Base-by-base conservation (phyloP, 2,888 invertebrate species). In the Cynaeus angustus region DNA sequence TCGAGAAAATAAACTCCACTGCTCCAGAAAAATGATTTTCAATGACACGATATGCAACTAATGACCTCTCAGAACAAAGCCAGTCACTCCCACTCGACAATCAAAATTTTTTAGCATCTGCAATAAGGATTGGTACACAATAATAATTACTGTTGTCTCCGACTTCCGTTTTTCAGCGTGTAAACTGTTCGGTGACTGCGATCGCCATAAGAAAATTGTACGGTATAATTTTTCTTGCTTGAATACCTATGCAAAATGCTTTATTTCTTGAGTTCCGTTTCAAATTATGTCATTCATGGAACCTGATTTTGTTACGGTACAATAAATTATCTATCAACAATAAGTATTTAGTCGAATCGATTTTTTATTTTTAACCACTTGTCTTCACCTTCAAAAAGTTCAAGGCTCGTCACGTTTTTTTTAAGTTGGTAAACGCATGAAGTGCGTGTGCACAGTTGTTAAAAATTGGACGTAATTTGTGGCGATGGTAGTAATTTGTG, bases 141-240 rank as follows among this genome's bases (percentile, higher is more conserved):
- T 9, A 46, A 14, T 46, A 46, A 46, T 21, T 12, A 46, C 16
- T 28, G 26, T 28, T 13, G 58, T 30, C 30, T 43, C 41, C 58
- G 9, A 55, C 38, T 58, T 58, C 43, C 58, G 43, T 58, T 58
- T 58, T 45, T 26, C 38, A 12, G 9, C n/a, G 10, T 48, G 45
- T n/a, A 14, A 61, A 10, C 45, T 9, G 61, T 30, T 61, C 61
- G 13, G 13, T 48, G 10, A 61, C 37, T 61, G 58, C n/a, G 43
- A 43, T 59, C 16, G 45, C 12, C 26, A 46, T 33, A 59, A 64
- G 52, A 64, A 66, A 46, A 58, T 38, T 30, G 37, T 26, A 67
- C 65, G 65, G 52, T 56, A 61, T 67, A 67, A 61, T 67, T 67
- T 67, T 61, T 61, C 61, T 21, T 61, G 67, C 61, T 67, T 52